Evolutionary conservation across 2,888 invertebrate genomes (phyloP), one percentile per base, ranked within the genome.

Genomic region (Mythimna lalbum): DNA sequence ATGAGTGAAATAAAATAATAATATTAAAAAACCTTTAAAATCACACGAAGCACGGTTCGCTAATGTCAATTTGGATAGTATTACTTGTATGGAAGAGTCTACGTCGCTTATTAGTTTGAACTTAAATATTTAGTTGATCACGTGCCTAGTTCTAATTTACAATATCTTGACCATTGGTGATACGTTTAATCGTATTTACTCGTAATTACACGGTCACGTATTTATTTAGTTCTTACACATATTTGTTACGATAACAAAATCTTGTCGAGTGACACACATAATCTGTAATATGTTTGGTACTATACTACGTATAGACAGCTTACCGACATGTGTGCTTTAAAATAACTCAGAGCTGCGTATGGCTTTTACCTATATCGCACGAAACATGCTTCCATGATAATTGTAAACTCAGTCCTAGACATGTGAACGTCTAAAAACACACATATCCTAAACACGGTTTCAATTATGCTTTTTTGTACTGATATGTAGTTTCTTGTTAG

Each of bases 401-500:
- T 43, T 50, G 10, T 55, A 61, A 63, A 17, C 23, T 52, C 33
- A 53, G 47, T 53, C 65, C 53, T 39, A 61, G 53, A 56, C 56
- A 49, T 59, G 63, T 63, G 73, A 68, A 68, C 50, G 63, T 62
- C 66, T 55, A 55, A 64, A 62, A 68, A 63, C 49, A 78, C 36
- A 73, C 74, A 65, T 65, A 73, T 66, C n/a, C 60, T 73, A 69
- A 71, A 53, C 74, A 78, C 39, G 43, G 82, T 88, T 82, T 89
- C 82, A 89, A 94, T 94, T 94, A 95, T 95, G 95, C 92, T 87
- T 81, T 86, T 95, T 95, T 95, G 95, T 96, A 96, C 95, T 95
- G 94, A 93, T 91, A 92, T 92, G 93, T 93, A 89, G 89, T 89
- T 89, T 90, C 90, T 90, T 90, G 88, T 91, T 90, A 92, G 90